Evolutionary conservation across 2,888 invertebrate genomes (phyloP), one percentile per base, ranked within the genome.

Genomic region (Ceratothoa steindachneri): DNA sequence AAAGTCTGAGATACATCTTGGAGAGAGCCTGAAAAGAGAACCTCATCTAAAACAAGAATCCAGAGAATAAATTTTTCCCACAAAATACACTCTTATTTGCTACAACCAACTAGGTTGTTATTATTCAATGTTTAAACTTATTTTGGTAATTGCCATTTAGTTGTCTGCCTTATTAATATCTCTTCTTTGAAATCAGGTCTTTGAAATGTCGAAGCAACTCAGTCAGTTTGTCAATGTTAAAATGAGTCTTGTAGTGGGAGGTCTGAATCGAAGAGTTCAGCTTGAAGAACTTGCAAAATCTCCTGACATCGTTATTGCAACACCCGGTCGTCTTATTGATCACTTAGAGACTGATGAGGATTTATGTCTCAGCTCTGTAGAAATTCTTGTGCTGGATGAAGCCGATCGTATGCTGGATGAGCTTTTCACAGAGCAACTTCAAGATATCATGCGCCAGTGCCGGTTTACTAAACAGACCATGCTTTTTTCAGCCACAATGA

Each of bases 401-500:
- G 91, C 91, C 55, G 91, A 92, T 84, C 87, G 96, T 81, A 98
- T 99, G 96, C 85, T 99, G 80, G 98, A 99, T 85, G 97, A 98
- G 83, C 95, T 95, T 85, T 99, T 99, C 86, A 95, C 95, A 0
- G 97, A 97, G 81, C 99, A 99, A 85, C 96, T 99, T 95, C 97
- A 96, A 83, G 97, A 98, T 85, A 94, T 99, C 82, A 93, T 99
- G 68, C 90, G 90, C 22, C 91, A 95, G 82, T 98, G 98, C 84
- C 89, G 95, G 0, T 88, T 90, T 73, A 93, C 91, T 19, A 88
- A 97, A 9, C 98, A 99, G 85, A 98, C 97, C 0, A 93, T 99
- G 89, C 86, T 99, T 74, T 98, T 98, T 87, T 98, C 98, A 0
- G 99, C 99, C 41, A 99, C 99, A 15, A 98, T 99, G 97, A 96